phyloP scores from a whole-genome alignment of 2,888 invertebrate species.

The Zaprionus obscuricornis region DNA sequence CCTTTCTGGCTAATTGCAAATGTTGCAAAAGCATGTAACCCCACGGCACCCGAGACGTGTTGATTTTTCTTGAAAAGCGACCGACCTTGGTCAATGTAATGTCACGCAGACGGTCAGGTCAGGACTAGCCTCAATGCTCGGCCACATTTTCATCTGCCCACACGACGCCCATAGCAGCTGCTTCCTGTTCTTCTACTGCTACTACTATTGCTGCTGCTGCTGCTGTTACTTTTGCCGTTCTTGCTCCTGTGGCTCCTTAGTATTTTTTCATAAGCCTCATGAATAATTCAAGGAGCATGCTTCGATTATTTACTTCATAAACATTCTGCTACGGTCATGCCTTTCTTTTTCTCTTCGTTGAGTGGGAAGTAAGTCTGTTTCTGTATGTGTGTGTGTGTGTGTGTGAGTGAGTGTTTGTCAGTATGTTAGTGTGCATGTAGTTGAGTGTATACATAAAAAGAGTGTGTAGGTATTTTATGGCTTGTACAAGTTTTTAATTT shows the following conservation, averaged over 20 bases:
- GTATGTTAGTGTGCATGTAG: constrained; percentile 8
- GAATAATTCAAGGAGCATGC: constrained; percentile 78
- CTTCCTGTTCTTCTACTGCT: constrained; percentile 24
- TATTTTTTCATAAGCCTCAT: constrained; percentile 73
- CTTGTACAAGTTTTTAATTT: constrained; percentile 58
- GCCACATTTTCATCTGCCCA: too few relatives aligned
- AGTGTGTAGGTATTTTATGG: constrained; percentile 33
- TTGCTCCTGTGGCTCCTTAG: constrained; percentile 15
- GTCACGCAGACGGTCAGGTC: constrained; percentile 57
- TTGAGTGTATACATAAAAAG: too few relatives aligned
- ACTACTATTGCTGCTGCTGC: constrained; percentile 17
- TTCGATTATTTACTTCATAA: constrained; percentile 81
- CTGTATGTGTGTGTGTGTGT: not conserved
- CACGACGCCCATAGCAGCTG: constrained; percentile 23
- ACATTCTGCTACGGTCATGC: constrained; percentile 46
- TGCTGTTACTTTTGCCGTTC: constrained; percentile 5
- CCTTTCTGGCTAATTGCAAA: constrained; percentile 61
- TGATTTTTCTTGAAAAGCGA: constrained; percentile 38
- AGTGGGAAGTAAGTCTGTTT: too few relatives aligned
- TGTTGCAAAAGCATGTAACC: constrained; percentile 38
- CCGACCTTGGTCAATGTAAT: constrained; percentile 50
- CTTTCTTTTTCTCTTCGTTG: too few relatives aligned
- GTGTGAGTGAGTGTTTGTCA: not conserved
- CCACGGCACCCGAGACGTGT: constrained; percentile 17
- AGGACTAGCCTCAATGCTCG: constrained; percentile 6